Percentiles rank a stretch among this genome's conserved stretches.
These are phyloP conservation scores for Drosophila obscura DNA, from an alignment of 1,140 invertebrate species.

Conservation along the genomic window DNA sequence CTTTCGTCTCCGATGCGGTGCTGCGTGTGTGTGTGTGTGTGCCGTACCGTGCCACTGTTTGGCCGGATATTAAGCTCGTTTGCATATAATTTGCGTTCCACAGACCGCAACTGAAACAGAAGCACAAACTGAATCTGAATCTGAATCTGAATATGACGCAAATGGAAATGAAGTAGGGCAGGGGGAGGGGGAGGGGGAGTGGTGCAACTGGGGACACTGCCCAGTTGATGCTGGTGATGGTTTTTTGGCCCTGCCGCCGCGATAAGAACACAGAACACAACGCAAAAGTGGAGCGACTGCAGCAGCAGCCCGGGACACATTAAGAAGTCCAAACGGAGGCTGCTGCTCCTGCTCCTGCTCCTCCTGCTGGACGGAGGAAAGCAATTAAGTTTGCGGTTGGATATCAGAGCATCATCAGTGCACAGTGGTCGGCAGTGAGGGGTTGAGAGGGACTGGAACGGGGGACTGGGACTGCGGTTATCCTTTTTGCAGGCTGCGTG, in stretches of 20 bases:
- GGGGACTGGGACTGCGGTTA: conserved; percentile 18
- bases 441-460: conserved; percentile 5
- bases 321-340: conserved; percentile 51
- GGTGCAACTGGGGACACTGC: conserved; percentile 27
- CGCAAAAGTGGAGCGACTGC: conserved; percentile 1
- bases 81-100: conserved; percentile 81
- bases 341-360: conserved; percentile 28
- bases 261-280: conserved; percentile 54
- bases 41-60: conserved; percentile 55
- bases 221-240: conserved; percentile 61
- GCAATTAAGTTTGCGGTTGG: conserved; percentile 73
- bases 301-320: conserved; percentile 33
- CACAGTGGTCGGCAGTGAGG: too few species aligned
- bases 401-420: conserved; percentile 31
- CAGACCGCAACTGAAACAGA: conserved; percentile 59
- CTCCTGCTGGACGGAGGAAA: conserved; percentile 44
- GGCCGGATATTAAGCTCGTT: conserved; percentile 81
- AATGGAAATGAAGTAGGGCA: too few species aligned
- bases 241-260: conserved; percentile 66
- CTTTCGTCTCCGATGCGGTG: not conserved
- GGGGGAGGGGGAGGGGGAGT: not conserved
- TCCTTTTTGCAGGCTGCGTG: conserved; percentile 33
- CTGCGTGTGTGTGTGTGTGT: conserved; percentile 17
- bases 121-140: conserved; percentile 37
- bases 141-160: conserved; percentile 7